These are phyloP conservation scores for Drosophila nigricruria DNA, from an alignment of 2,888 invertebrate species.

Conservation along the genomic window DNA sequence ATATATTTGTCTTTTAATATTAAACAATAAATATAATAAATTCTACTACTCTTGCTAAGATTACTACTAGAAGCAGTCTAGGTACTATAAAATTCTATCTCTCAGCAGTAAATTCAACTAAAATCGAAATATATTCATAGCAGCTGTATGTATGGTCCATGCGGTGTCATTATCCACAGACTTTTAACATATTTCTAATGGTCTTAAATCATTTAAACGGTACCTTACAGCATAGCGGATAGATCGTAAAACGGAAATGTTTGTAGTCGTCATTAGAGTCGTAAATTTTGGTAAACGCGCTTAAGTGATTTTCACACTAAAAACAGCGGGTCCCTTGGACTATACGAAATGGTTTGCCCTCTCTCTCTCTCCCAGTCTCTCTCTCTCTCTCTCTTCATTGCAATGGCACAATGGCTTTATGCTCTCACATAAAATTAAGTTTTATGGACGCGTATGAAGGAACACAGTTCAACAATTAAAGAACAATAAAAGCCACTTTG, in stretches of 20 bases:
- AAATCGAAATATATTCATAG: neutral
- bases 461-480: constrained; percentile 81
- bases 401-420: constrained; percentile 33
- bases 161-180: neutral
- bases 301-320: constrained; percentile 78
- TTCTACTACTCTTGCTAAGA: no score
- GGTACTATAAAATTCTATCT: no score
- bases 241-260: constrained; percentile 67
- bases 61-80: no score
- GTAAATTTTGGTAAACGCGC: constrained; percentile 74
- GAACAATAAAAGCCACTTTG: constrained; percentile 77
- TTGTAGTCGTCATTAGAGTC: constrained; percentile 57
- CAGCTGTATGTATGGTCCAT: neutral
- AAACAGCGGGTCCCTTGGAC: constrained; percentile 70
- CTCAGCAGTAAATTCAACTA: neutral
- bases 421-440: constrained; percentile 67
- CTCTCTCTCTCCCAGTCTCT: neutral
- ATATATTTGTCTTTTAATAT: no score
- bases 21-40: no score
- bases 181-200: constrained; percentile 32
- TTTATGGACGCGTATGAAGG: constrained; percentile 60
- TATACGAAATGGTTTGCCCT: constrained; percentile 18
- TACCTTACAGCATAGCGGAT: constrained; percentile 18
- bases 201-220: constrained; percentile 62
- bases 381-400: neutral